These are phyloP conservation scores for Aegypius monachus DNA, from an alignment of 2,113 vertebrate genomes.

Conservation along the genomic window DNA sequence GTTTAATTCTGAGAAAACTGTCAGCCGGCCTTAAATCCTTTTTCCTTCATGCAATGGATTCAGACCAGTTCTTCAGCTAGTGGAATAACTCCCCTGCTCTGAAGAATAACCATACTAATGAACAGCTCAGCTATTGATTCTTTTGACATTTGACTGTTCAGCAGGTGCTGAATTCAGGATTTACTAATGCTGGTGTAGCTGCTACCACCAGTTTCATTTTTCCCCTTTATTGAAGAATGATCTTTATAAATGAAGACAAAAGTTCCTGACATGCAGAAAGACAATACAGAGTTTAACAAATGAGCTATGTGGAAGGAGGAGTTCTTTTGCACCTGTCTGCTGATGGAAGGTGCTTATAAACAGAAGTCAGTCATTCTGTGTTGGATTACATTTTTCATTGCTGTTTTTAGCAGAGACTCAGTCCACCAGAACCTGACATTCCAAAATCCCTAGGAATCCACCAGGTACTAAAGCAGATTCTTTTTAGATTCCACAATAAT, in stretches of 20 bases:
- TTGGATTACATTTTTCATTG: neutral
- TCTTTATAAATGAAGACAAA: neutral
- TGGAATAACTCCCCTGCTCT: neutral
- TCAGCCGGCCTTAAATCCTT: neutral
- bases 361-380: neutral
- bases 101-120: neutral
- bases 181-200: neutral
- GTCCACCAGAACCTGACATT: neutral
- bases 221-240: neutral
- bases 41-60: neutral
- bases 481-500: neutral
- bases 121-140: neutral
- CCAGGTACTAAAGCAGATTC: neutral
- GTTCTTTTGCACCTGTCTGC: neutral
- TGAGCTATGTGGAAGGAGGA: neutral
- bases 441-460: neutral
- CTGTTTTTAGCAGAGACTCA: neutral
- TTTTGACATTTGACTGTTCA: slow-evolving; percentile 16
- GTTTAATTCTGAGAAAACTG: neutral
- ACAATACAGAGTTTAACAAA: neutral
- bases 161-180: neutral
- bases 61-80: neutral
- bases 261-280: neutral
- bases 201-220: neutral
- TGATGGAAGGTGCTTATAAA: neutral